Conservation (phyloP, 2,888 invertebrate genomes). For the Holacanthella duospinosa region DNA sequence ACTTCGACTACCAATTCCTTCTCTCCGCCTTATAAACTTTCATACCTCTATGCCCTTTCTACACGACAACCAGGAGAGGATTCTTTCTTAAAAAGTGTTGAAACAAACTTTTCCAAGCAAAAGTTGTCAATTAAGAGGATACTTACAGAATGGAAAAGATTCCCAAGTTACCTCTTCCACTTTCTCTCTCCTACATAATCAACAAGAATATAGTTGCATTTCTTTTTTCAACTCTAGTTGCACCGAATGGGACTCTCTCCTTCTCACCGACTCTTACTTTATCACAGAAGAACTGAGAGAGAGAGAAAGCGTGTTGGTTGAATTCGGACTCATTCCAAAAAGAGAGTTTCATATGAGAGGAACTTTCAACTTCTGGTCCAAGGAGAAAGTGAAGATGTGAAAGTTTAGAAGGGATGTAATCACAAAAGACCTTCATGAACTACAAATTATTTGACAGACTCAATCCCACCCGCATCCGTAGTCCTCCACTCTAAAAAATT, state of each 20-base stretch:
- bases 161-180: neutral
- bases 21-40: slow-evolving; percentile 4
- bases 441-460: slow-evolving; percentile 36
- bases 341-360: no score
- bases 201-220: slow-evolving; percentile 1
- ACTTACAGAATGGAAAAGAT: neutral
- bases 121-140: slow-evolving; percentile 5
- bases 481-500: neutral
- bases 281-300: no score
- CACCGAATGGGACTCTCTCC: neutral
- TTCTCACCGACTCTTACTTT: no score
- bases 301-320: no score
- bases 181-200: neutral
- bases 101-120: neutral
- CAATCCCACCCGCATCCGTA: neutral
- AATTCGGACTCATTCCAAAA: no score
- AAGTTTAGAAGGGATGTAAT: slow-evolving; percentile 22
- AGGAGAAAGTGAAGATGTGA: neutral
- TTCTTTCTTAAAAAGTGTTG: slow-evolving; percentile 3
- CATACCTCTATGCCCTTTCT: neutral
- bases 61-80: neutral
- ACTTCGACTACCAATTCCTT: slow-evolving; percentile 7
- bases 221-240: neutral
- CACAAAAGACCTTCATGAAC: slow-evolving; percentile 28
- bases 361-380: neutral